Base-by-base conservation (phyloP, 2,113 vertebrate genomes). In the Podiceps cristatus region DNA sequence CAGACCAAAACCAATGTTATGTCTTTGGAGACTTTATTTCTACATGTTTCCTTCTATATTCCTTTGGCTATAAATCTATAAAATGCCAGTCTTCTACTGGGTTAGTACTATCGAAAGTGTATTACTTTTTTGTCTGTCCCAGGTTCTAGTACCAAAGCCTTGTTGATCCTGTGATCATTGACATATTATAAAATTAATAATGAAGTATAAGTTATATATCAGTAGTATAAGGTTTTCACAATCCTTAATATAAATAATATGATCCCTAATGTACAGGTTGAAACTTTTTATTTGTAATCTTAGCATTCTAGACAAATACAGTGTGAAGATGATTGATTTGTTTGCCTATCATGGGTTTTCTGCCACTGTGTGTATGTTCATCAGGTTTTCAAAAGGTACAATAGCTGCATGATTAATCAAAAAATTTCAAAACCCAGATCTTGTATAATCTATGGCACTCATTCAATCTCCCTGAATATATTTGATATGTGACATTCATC, bases 281-380 rank as follows among this genome's bases (percentile, higher is more conserved):
- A 58, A 81, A 80, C 40, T 93, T 95, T 79, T 62, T 60, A 13
- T 87, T 86, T 53, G 69, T 10, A 28, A n/a, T 64, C 74, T 83
- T 24, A 68, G 66, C 56, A 19, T 84, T 94, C 1, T 8, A 68
- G 89, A 44, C 83, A 76, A 75, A 88, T 73, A 0, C 52, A 76
- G 59, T 24, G 52, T 37, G 86, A 29, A 84, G 80, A 11, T 27
- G 85, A 91, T 87, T 64, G 92, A 91, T 83, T 86, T 85, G 85
- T 87, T 93, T 94, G 62, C 67, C 83, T 97, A 1, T 33, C 81
- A 74, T 91, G 81, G 91, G 91, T 98, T 96, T 98, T 72, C 92
- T 97, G 93, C 86, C 90, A 90, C 91, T 52, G 68, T 66, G 73
- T 78, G 4, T 81, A 10, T 67, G 75, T 84, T 90, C 89, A 84